phyloP scores from a whole-genome alignment of 2,797 vertebrate genomes.

The Ptychobarbus kaznakovi region DNA sequence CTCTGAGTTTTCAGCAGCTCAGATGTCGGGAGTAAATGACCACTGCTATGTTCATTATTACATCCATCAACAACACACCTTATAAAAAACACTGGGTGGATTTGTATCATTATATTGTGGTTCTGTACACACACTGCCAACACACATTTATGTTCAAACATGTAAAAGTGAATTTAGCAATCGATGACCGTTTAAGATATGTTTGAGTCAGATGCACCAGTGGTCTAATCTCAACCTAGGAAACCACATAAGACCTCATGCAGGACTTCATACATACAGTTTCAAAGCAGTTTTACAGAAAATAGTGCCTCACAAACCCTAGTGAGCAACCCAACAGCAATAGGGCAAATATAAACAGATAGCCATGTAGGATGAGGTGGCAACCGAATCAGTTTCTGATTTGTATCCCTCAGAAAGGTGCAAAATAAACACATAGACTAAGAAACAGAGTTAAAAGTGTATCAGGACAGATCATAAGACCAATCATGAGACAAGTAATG shows the following conservation, averaged over 20 bases:
- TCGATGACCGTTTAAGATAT: not conserved
- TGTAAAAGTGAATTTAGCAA: too few relatives aligned
- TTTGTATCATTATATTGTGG: too few relatives aligned
- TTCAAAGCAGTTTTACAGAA: not conserved
- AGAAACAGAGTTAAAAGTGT: not conserved
- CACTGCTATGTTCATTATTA: too few relatives aligned
- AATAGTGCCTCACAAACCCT: not conserved
- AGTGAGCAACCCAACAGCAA: not conserved
- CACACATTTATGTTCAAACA: too few relatives aligned
- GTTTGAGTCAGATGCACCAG: not conserved
- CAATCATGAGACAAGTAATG: constrained; percentile 3
- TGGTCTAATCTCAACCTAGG: not conserved
- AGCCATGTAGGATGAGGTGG: not conserved
- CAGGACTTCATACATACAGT: not conserved
- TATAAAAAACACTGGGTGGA: too few relatives aligned
- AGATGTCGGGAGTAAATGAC: too few relatives aligned
- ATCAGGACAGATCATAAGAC: not conserved
- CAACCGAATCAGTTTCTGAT: not conserved
- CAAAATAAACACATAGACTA: not conserved
- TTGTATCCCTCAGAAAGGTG: not conserved
- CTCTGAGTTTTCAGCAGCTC: too few relatives aligned
- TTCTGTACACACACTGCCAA: too few relatives aligned
- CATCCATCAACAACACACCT: too few relatives aligned
- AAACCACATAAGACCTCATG: not conserved
- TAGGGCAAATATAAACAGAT: not conserved